Percentiles rank a stretch among this genome's conserved stretches.
phyloP scores from a whole-genome alignment of 2,797 vertebrate genomes.

The Phalanger gymnotis region DNA sequence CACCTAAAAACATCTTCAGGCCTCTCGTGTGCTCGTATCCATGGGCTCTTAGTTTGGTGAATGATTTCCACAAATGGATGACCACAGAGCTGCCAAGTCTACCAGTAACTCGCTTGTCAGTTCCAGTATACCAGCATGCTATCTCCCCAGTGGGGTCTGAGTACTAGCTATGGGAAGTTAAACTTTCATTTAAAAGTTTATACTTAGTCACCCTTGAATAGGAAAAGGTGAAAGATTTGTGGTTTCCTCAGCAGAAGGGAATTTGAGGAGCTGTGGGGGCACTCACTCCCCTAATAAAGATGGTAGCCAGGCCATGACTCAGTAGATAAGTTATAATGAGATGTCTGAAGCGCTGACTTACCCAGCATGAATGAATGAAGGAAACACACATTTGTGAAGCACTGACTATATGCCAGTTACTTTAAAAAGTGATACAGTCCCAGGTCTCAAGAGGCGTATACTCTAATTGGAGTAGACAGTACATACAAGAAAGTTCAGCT shows the following conservation, averaged over 20 bases:
- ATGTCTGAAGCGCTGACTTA: neutral
- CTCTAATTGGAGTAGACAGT: neutral
- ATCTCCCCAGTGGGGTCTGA: neutral
- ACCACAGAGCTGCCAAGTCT: neutral
- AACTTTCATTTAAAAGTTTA: neutral
- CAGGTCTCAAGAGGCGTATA: neutral
- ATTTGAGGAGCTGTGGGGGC: neutral
- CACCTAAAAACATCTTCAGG: constrained; percentile 38
- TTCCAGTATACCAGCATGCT: neutral
- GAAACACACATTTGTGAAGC: neutral
- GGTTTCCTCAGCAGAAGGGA: neutral
- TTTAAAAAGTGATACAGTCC: neutral
- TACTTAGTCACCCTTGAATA: neutral
- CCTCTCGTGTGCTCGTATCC: constrained; percentile 57
- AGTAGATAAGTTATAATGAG: neutral
- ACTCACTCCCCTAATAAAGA: neutral
- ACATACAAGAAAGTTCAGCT: neutral
- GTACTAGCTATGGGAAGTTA: neutral
- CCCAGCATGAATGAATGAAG: neutral
- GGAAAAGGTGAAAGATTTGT: neutral
- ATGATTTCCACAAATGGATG: constrained; percentile 62
- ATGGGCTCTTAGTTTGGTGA: constrained; percentile 9
- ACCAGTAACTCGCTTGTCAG: neutral
- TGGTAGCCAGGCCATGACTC: neutral
- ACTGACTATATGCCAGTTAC: neutral